These are phyloP conservation scores for Sycon ciliatum DNA, from an alignment of 37 sponge, comb jelly and placozoan genomes.

Conservation along the genomic window DNA sequence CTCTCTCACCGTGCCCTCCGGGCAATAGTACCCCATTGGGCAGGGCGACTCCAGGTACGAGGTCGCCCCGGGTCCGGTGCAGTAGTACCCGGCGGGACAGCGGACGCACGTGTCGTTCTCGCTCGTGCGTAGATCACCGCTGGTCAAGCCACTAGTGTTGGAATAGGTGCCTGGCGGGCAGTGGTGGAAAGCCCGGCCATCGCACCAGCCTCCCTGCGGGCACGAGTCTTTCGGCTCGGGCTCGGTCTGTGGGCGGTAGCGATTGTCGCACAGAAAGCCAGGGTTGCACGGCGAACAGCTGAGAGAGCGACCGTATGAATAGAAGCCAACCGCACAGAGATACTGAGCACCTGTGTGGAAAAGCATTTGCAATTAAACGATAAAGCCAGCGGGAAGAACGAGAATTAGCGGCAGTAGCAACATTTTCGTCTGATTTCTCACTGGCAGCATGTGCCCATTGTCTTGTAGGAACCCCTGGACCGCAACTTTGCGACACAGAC, in stretches of 20 bases:
- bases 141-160: neutral
- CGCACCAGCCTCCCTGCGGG: constrained; percentile 28
- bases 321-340: neutral
- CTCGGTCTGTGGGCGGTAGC: constrained; percentile 5
- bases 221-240: constrained; percentile 22
- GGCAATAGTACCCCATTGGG: constrained; percentile 37
- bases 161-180: constrained; percentile 34
- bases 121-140: neutral
- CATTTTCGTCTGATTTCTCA: too few species aligned
- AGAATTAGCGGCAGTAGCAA: too few species aligned
- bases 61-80: constrained; percentile 23
- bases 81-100: constrained; percentile 37
- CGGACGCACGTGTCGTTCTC: constrained; percentile 2
- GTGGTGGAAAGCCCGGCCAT: constrained; percentile 26
- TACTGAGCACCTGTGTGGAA: neutral
- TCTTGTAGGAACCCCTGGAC: too few species aligned
- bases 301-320: neutral
- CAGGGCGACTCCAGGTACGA: neutral
- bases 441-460: too few species aligned
- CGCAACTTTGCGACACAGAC: too few species aligned
- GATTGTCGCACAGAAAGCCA: neutral
- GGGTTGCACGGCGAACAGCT: neutral
- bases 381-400: neutral
- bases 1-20: constrained; percentile 12
- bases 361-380: neutral